A percentile compares a stretch with the other conserved stretches of the same genome.
Conservation (phyloP, 1,140 invertebrate species). For the Dufourea novaeangliae region DNA sequence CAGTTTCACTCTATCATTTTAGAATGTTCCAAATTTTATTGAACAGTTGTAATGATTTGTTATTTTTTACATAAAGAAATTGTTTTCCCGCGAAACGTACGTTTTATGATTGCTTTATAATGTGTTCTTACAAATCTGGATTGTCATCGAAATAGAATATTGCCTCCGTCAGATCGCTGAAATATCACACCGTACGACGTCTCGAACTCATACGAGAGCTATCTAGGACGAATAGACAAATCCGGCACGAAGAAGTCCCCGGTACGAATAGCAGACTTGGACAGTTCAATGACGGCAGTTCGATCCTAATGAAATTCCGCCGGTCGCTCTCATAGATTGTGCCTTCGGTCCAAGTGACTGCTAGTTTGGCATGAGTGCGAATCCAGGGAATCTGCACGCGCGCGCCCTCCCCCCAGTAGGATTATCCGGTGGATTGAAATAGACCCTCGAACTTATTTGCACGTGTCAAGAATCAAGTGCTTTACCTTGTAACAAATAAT, state of each 20-base stretch:
- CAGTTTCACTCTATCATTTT: too few species aligned
- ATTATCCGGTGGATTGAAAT: slow-evolving; percentile 44
- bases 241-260: slow-evolving; percentile 36
- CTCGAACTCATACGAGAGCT: background rate
- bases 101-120: too few species aligned
- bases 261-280: slow-evolving; percentile 60
- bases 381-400: slow-evolving; percentile 60
- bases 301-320: slow-evolving; percentile 76
- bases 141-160: too few species aligned
- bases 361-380: slow-evolving; percentile 57
- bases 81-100: too few species aligned
- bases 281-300: slow-evolving; percentile 65
- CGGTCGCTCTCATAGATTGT: slow-evolving; percentile 66
- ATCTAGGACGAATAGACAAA: slow-evolving; percentile 16
- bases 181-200: too few species aligned
- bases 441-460: slow-evolving; percentile 31
- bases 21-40: too few species aligned
- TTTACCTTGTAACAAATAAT: background rate
- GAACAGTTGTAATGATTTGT: too few species aligned
- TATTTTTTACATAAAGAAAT: too few species aligned
- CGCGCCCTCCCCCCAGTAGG: slow-evolving; percentile 21
- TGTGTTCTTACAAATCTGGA: too few species aligned
- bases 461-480: slow-evolving; percentile 17
- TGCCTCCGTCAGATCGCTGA: too few species aligned
- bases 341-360: slow-evolving; percentile 63